Evolutionary conservation across 2,113 vertebrate species (phyloP).

Genomic region (Mus spicilegus): DNA sequence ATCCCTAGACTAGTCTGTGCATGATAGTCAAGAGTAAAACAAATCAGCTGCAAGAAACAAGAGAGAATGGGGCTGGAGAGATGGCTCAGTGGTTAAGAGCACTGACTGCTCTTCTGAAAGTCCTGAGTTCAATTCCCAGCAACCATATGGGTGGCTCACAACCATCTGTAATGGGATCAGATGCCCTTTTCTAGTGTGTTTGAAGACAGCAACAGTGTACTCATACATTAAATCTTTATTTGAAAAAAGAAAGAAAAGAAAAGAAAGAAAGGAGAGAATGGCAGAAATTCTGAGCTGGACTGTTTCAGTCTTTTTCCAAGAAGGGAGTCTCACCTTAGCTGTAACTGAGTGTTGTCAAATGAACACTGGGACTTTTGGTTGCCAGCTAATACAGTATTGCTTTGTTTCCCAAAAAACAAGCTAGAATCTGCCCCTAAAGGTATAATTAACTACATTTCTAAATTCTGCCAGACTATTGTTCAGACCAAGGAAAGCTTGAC

Average conservation of each 20-base stretch:
- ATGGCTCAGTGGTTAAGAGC: too few species aligned
- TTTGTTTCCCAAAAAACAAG: not conserved
- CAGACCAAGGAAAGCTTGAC: not conserved
- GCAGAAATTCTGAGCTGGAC: not conserved
- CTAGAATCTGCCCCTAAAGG: constrained; percentile 7
- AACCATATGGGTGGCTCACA: too few species aligned
- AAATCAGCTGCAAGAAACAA: not conserved
- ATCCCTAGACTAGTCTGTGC: not conserved
- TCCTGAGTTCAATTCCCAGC: too few species aligned
- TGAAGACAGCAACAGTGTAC: too few species aligned
- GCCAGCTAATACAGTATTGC: not conserved
- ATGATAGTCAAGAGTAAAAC: not conserved
- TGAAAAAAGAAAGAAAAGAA: too few species aligned
- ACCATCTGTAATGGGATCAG: too few species aligned
- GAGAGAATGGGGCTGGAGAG: too few species aligned
- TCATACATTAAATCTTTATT: too few species aligned
- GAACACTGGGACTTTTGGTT: not conserved
- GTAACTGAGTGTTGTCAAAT: not conserved
- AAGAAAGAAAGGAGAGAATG: not conserved
- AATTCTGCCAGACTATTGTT: constrained; percentile 1
- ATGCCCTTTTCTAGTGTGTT: too few species aligned
- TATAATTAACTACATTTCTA: constrained; percentile 11
- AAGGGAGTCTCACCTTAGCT: not conserved
- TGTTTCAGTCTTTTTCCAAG: not conserved
- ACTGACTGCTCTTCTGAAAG: too few species aligned